Evolutionary conservation across 2,888 invertebrate species (phyloP).

Genomic region (Pandemis cinnamomeana): DNA sequence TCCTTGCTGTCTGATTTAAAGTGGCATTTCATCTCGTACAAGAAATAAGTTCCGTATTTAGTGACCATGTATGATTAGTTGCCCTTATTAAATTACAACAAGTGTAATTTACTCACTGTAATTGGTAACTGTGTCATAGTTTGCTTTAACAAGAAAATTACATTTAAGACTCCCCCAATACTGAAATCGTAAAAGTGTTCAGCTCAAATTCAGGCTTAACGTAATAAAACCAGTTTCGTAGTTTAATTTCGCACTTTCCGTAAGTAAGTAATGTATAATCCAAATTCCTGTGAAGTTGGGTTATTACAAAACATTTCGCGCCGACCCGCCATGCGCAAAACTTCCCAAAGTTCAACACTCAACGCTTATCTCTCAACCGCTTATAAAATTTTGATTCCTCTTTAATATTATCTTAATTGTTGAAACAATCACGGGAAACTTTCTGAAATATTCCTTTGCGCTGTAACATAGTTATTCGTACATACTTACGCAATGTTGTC

Average conservation of each 20-base stretch:
- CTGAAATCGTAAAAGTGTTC: slow-evolving; percentile 1
- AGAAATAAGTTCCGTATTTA: neutral
- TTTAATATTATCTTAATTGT: slow-evolving; percentile 81
- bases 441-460: slow-evolving; percentile 67
- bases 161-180: neutral
- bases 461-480: slow-evolving; percentile 18
- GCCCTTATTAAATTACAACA: neutral
- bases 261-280: slow-evolving; percentile 55
- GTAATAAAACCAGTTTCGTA: slow-evolving; percentile 37
- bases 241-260: slow-evolving; percentile 49
- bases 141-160: neutral
- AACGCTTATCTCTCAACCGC: slow-evolving; percentile 78
- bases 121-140: too few species aligned
- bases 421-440: slow-evolving; percentile 74
- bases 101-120: neutral
- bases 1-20: slow-evolving; percentile 12
- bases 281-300: slow-evolving; percentile 55
- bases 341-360: slow-evolving; percentile 77
- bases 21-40: slow-evolving; percentile 1
- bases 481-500: neutral
- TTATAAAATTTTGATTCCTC: slow-evolving; percentile 82
- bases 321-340: slow-evolving; percentile 61
- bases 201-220: slow-evolving; percentile 4
- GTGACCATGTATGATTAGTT: neutral
- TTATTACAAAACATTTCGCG: slow-evolving; percentile 58